Conservation (phyloP, 2,113 vertebrate species). For the Cyprichromis sp. region DNA sequence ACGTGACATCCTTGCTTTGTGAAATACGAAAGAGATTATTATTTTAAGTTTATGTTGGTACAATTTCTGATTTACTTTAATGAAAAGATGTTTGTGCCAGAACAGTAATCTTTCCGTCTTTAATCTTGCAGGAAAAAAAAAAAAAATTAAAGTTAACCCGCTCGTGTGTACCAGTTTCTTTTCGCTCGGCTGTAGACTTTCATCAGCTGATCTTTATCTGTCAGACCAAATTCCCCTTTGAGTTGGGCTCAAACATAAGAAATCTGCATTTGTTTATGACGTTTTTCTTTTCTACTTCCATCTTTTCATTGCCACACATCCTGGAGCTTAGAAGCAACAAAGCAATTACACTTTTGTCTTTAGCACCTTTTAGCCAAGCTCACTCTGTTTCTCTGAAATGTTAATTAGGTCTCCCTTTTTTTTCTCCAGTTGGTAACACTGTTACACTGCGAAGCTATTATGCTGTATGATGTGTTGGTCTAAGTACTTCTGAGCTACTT, state of each 20-base stretch:
- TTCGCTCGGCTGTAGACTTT: neutral
- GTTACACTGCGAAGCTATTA: neutral
- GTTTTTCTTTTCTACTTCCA: slow-evolving; percentile 2
- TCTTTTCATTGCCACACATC: neutral
- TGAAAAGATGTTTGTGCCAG: neutral
- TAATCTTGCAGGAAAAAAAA: neutral
- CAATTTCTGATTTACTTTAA: neutral
- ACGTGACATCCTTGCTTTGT: neutral
- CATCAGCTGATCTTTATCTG: slow-evolving; percentile 9
- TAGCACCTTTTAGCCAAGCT: neutral
- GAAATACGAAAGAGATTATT: neutral
- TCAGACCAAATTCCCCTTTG: neutral
- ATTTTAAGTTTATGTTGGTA: neutral
- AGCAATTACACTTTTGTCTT: neutral
- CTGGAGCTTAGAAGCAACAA: neutral
- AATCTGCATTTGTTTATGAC: neutral
- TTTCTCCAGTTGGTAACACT: neutral
- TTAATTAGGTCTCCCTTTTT: neutral
- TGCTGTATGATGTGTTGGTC: neutral
- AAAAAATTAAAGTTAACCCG: neutral
- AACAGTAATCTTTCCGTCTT: slow-evolving; percentile 10
- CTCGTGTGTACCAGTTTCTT: neutral
- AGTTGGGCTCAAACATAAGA: neutral
- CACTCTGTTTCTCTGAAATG: neutral
- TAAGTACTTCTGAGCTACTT: neutral